Evolutionary conservation across 2,113 vertebrate genomes (phyloP).

Genomic region (Anoplopoma fimbria): DNA sequence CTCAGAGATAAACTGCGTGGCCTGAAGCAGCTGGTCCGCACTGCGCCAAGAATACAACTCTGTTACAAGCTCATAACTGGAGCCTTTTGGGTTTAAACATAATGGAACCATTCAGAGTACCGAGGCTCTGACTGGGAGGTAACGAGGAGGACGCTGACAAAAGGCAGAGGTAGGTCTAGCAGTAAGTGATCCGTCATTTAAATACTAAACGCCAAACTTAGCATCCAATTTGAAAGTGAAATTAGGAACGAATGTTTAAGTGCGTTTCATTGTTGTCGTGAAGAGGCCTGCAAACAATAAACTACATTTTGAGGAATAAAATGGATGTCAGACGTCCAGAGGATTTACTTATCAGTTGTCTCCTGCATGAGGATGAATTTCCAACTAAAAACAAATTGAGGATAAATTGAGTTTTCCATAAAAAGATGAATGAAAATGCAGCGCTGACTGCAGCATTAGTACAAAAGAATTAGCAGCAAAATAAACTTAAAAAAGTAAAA

Average conservation of each 20-base stretch:
- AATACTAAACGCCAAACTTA: conserved; percentile 5
- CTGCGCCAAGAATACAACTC: conserved; percentile 3
- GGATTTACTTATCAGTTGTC: not conserved
- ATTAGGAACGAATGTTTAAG: conserved; percentile 35
- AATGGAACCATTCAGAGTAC: conserved; percentile 1
- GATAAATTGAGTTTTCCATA: not conserved
- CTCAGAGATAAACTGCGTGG: conserved; percentile 26
- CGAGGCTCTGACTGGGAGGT: not conserved
- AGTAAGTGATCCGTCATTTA: conserved; percentile 12
- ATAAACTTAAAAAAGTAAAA: not conserved
- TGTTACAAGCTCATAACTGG: not conserved
- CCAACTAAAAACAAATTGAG: not conserved
- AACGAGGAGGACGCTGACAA: not conserved
- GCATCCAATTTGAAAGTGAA: conserved; percentile 16
- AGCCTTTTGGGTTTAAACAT: not conserved
- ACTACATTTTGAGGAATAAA: not conserved
- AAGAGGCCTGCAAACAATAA: conserved; percentile 3
- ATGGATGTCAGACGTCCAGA: not conserved
- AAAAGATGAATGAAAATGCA: not conserved
- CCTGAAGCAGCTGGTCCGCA: not conserved
- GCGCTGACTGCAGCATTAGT: not conserved
- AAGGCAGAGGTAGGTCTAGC: not conserved
- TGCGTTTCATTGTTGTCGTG: conserved; percentile 17
- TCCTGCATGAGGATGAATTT: not conserved
- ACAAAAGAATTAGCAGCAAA: not conserved